phyloP scores from a whole-genome alignment of 1,140 invertebrate genomes.

The Meloidogyne floridensis region DNA sequence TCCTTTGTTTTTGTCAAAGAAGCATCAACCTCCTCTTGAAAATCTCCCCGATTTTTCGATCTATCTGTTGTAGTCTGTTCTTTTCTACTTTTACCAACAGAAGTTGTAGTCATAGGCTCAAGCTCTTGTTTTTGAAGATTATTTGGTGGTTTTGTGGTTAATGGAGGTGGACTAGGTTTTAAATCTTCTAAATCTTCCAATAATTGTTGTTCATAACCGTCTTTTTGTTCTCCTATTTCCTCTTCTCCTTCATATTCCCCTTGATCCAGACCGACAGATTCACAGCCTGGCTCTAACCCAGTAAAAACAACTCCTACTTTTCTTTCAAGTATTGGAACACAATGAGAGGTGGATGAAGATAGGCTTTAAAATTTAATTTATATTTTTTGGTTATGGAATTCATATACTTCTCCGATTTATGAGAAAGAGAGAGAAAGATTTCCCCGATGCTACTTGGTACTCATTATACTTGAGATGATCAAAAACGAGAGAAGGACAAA shows the following conservation, averaged over 20 bases:
- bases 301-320: conserved; percentile 16
- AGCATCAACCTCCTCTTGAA: background rate
- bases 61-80: background rate
- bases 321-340: conserved; percentile 13
- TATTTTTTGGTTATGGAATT: no score
- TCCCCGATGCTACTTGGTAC: no score
- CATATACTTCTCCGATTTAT: no score
- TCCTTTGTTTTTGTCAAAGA: background rate
- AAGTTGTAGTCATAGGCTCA: background rate
- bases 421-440: no score
- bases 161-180: conserved; percentile 2
- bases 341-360: background rate
- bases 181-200: conserved; percentile 10
- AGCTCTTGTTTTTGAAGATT: background rate
- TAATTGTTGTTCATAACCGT: background rate
- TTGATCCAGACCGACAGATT: background rate
- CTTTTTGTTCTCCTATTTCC: conserved; percentile 6
- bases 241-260: background rate
- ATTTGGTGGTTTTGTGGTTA: background rate
- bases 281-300: conserved; percentile 14
- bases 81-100: background rate
- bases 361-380: background rate
- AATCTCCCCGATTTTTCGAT: background rate
- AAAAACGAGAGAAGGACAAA: no score
- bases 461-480: no score